Conservation (phyloP, 2,888 invertebrate genomes). For the Limnephilus auricula region DNA sequence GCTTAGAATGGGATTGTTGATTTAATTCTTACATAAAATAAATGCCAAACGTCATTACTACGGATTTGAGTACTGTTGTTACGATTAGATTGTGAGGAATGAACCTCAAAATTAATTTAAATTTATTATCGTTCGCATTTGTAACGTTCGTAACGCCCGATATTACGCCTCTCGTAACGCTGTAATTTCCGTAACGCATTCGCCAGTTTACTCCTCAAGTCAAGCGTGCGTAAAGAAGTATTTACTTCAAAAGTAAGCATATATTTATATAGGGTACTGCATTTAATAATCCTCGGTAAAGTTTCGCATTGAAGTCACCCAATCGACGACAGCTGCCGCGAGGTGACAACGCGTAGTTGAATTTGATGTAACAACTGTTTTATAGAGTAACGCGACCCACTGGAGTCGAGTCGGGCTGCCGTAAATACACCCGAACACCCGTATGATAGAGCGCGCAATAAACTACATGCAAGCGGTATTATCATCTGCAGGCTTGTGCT, state of each 20-base stretch:
- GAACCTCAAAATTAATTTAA: too few relatives aligned
- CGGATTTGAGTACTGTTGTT: too few relatives aligned
- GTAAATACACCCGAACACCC: neutral
- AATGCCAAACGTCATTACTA: too few relatives aligned
- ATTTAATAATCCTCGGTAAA: neutral
- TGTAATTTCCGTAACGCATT: too few relatives aligned
- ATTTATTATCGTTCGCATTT: too few relatives aligned
- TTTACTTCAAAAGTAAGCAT: neutral
- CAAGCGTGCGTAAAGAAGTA: too few relatives aligned
- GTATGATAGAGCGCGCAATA: neutral
- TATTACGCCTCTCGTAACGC: too few relatives aligned
- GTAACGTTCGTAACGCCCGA: too few relatives aligned
- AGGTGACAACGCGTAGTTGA: neutral
- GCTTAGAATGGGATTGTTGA: too few relatives aligned
- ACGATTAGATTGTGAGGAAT: too few relatives aligned
- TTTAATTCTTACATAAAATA: too few relatives aligned
- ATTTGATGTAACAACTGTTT: neutral
- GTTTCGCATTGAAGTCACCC: neutral
- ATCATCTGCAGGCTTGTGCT: conserved; percentile 2
- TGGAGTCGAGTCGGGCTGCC: neutral
- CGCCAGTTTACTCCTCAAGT: too few relatives aligned
- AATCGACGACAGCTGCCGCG: neutral
- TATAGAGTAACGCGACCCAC: neutral
- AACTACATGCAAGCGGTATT: neutral
- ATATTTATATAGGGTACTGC: neutral